A percentile compares a stretch with the other conserved stretches of the same genome.
These are phyloP conservation scores for Dasypogon diadema DNA, from an alignment of 2,888 invertebrate genomes.

Conservation along the genomic window DNA sequence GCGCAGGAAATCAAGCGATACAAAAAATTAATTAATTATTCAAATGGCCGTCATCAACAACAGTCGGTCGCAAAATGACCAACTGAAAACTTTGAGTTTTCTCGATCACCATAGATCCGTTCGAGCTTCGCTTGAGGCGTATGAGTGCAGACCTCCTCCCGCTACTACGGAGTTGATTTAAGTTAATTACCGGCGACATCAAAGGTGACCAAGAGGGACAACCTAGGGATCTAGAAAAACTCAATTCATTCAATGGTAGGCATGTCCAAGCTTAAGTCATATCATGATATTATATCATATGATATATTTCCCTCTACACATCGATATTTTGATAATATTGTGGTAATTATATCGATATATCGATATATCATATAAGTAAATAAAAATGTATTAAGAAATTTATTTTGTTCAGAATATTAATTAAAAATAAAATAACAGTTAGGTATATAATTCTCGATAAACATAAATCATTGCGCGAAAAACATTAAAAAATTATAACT, in stretches of 20 bases:
- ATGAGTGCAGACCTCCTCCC: neutral
- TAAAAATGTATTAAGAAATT: too few relatives aligned
- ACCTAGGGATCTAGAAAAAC: conserved; percentile 27
- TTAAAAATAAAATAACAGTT: too few relatives aligned
- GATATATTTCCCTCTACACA: too few relatives aligned
- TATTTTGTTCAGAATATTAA: too few relatives aligned
- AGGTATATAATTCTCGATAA: too few relatives aligned
- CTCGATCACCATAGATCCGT: conserved; percentile 14
- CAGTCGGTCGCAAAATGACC: conserved; percentile 1
- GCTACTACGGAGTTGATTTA: conserved; percentile 31
- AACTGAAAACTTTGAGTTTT: neutral
- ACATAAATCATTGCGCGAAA: too few relatives aligned
- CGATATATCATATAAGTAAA: too few relatives aligned
- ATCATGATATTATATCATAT: too few relatives aligned
- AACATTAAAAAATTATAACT: too few relatives aligned
- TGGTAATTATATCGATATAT: too few relatives aligned
- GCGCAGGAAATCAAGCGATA: conserved; percentile 12
- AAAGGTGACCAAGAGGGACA: conserved; percentile 24
- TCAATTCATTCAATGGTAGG: conserved; percentile 38
- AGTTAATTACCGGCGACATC: conserved; percentile 46
- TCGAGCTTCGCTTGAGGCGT: neutral
- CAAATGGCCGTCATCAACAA: neutral
- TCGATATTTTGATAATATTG: too few relatives aligned
- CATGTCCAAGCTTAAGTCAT: too few relatives aligned
- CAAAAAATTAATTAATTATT: conserved; percentile 38